phyloP scores from a whole-genome alignment of 2,888 invertebrate genomes.

The Anticlea derivata region DNA sequence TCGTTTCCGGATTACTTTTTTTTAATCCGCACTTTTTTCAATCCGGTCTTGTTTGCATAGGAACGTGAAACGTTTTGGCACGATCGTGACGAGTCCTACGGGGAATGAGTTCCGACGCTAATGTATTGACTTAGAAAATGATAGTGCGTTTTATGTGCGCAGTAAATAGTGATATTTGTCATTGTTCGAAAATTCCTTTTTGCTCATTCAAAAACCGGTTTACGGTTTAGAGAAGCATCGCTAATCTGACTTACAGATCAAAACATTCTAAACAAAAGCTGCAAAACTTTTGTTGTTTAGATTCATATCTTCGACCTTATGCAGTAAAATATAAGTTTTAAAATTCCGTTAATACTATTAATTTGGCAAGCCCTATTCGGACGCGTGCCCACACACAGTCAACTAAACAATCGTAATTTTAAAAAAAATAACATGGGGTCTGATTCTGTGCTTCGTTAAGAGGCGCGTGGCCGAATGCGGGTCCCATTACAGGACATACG shows the following conservation, averaged over 20 bases:
- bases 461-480: constrained; percentile 61
- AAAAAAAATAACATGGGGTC: constrained; percentile 49
- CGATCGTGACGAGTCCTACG: constrained; percentile 47
- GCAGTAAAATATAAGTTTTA: constrained; percentile 5
- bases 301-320: constrained; percentile 21
- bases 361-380: constrained; percentile 21
- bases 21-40: constrained; percentile 43
- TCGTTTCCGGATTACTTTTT: constrained; percentile 61
- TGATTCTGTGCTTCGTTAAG: constrained; percentile 48
- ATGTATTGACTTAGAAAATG: constrained; percentile 27
- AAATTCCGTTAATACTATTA: constrained; percentile 14
- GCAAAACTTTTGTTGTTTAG: neutral
- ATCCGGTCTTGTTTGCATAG: constrained; percentile 52
- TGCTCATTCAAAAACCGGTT: constrained; percentile 15
- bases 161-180: constrained; percentile 7
- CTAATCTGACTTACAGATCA: constrained; percentile 23
- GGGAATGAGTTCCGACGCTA: constrained; percentile 49
- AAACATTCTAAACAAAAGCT: constrained; percentile 17
- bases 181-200: constrained; percentile 5
- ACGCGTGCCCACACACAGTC: constrained; percentile 53
- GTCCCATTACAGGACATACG: constrained; percentile 48
- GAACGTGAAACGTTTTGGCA: constrained; percentile 56
- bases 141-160: constrained; percentile 19
- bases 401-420: constrained; percentile 42
- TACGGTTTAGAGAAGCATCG: constrained; percentile 18